A percentile compares a stretch with the other conserved stretches of the same genome.
These are phyloP conservation scores for Leucophenga montana DNA, from an alignment of 2,888 invertebrate genomes.

Conservation along the genomic window DNA sequence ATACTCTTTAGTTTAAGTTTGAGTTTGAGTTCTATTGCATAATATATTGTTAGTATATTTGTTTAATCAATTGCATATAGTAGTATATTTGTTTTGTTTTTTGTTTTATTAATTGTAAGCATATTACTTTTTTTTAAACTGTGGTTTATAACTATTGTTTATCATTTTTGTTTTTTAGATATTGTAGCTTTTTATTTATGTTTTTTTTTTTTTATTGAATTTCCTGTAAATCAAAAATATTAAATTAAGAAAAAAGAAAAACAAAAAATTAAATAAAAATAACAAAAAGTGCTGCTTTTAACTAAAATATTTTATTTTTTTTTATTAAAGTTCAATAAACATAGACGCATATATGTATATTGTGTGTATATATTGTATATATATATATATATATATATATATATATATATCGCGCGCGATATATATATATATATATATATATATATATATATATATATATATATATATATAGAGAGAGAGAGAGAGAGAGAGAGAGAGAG, in stretches of 20 bases:
- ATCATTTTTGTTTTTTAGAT: constrained; percentile 28
- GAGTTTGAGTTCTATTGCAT: constrained; percentile 32
- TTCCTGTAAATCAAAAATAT: constrained; percentile 44
- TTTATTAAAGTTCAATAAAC: constrained; percentile 66
- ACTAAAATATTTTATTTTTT: constrained; percentile 66
- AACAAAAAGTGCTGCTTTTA: constrained; percentile 53
- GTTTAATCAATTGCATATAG: constrained; percentile 40
- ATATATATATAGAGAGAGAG: constrained; percentile 47
- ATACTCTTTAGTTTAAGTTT: constrained; percentile 37
- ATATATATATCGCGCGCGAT: constrained; percentile 42
- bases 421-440: constrained; percentile 48
- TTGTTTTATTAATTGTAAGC: constrained; percentile 41
- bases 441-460: constrained; percentile 45
- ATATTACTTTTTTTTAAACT: constrained; percentile 35
- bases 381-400: no score
- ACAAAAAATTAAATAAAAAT: constrained; percentile 42
- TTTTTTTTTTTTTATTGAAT: constrained; percentile 23
- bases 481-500: no score
- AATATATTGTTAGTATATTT: constrained; percentile 20
- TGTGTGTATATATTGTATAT: constrained; percentile 47
- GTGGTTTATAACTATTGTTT: constrained; percentile 23
- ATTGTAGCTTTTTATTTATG: constrained; percentile 14
- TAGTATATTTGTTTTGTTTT: constrained; percentile 43
- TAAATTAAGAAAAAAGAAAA: constrained; percentile 45
- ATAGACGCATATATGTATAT: constrained; percentile 61